Evolutionary conservation across 1,140 invertebrate species (phyloP).

Genomic region (Nomia melanderi): DNA sequence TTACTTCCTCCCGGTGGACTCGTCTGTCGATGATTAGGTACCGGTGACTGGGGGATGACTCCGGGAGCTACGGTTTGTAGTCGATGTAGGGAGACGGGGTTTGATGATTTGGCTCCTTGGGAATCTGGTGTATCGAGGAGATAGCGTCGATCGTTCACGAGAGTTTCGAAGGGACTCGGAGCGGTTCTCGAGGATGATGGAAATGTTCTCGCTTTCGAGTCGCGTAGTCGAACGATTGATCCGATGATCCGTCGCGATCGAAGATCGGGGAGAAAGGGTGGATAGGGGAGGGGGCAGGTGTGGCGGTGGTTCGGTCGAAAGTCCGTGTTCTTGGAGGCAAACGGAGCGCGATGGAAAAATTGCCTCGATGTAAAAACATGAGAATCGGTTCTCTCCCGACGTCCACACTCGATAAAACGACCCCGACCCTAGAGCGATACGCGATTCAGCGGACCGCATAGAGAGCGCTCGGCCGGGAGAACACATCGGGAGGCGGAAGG

Average conservation of each 20-base stretch:
- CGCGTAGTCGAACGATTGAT: constrained; percentile 64
- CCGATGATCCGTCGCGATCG: constrained; percentile 49
- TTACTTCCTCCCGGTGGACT: not conserved
- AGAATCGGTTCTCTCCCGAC: constrained; percentile 74
- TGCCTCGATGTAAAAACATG: constrained; percentile 82
- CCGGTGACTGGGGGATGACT: not conserved
- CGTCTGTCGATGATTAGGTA: constrained; percentile 44
- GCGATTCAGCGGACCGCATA: constrained; percentile 61
- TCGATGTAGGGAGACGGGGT: too few relatives aligned
- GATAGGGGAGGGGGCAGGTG: constrained; percentile 24
- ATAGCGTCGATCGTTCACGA: not conserved
- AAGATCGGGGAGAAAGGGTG: constrained; percentile 38
- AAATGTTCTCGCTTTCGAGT: constrained; percentile 65
- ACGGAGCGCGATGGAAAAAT: constrained; percentile 80
- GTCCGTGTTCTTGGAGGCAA: constrained; percentile 70
- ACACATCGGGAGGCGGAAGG: constrained; percentile 18
- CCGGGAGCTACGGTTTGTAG: too few relatives aligned
- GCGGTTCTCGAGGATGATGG: not conserved
- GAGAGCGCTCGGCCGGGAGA: constrained; percentile 46
- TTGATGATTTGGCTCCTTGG: too few relatives aligned
- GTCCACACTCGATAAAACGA: constrained; percentile 79
- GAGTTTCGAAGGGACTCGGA: too few relatives aligned
- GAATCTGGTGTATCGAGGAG: not conserved
- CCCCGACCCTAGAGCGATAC: constrained; percentile 60
- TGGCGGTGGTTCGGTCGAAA: constrained; percentile 58